These are phyloP conservation scores for Saiga tatarica DNA, from an alignment of 2,113 vertebrate genomes.

Conservation along the genomic window DNA sequence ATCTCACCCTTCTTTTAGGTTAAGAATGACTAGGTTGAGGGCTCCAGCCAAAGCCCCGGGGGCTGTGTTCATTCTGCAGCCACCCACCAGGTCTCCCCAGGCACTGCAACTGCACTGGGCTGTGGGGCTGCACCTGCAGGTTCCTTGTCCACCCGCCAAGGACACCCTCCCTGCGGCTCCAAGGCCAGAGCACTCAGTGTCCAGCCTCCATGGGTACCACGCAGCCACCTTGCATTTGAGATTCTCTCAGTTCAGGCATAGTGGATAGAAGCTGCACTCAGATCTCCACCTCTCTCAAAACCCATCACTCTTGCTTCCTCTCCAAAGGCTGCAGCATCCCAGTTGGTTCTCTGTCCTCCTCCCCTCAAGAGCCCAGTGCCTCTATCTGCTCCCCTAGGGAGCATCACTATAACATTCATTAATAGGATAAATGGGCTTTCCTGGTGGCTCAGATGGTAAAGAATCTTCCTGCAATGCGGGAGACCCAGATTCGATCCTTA, in stretches of 20 bases:
- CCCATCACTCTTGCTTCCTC: not conserved
- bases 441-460: not conserved
- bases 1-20: not conserved
- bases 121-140: not conserved
- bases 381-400: not conserved
- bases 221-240: not conserved
- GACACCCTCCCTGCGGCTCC: not conserved
- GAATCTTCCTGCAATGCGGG: not conserved
- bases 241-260: not conserved
- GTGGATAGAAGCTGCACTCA: not conserved
- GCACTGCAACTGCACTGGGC: too few species aligned
- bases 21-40: not conserved
- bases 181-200: not conserved
- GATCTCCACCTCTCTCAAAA: not conserved
- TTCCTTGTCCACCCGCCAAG: fast-evolving
- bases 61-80: not conserved
- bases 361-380: not conserved
- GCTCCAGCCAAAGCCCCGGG: not conserved
- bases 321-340: not conserved
- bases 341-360: not conserved
- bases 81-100: not conserved
- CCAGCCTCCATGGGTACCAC: not conserved
- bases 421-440: not conserved
- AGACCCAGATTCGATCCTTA: not conserved
- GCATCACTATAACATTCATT: not conserved